These are phyloP conservation scores for Paelopatides confundens DNA, from an alignment of 53 echinoderm and acorn worm species.

Conservation along the genomic window DNA sequence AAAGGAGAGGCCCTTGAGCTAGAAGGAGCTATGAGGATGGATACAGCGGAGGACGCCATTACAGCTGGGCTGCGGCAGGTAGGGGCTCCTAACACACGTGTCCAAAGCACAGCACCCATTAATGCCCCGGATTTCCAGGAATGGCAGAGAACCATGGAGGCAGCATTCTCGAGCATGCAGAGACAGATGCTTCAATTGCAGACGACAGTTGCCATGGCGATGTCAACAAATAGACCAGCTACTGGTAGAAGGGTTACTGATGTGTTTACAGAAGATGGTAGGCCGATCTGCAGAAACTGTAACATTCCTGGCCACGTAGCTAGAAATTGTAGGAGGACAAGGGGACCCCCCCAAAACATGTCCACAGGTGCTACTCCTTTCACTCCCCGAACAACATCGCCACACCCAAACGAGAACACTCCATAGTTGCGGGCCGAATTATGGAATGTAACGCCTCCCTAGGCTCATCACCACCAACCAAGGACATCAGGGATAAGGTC, in stretches of 20 bases:
- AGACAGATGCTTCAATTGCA: not conserved
- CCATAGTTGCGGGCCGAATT: not conserved
- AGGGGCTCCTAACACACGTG: not conserved
- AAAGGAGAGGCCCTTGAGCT: not conserved
- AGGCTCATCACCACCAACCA: not conserved
- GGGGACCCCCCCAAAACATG: not conserved
- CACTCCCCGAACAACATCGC: not conserved
- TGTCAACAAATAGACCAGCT: not conserved
- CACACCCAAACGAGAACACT: not conserved
- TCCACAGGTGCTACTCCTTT: not conserved
- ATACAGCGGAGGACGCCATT: not conserved
- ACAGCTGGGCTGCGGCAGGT: too few species aligned
- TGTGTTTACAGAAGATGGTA: constrained; percentile 2
- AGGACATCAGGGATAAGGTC: not conserved
- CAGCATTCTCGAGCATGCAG: not conserved
- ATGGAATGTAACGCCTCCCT: not conserved
- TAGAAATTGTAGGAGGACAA: not conserved
- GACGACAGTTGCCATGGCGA: constrained; percentile 5
- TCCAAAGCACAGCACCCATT: not conserved
- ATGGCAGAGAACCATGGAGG: not conserved
- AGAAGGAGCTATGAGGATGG: not conserved
- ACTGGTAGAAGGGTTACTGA: not conserved
- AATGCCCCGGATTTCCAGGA: not conserved
- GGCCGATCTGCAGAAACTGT: constrained; percentile 17
- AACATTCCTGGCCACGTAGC: not conserved